Evolutionary conservation across 2,888 invertebrate genomes (phyloP).

Genomic region (Caenorhabditis sp.): DNA sequence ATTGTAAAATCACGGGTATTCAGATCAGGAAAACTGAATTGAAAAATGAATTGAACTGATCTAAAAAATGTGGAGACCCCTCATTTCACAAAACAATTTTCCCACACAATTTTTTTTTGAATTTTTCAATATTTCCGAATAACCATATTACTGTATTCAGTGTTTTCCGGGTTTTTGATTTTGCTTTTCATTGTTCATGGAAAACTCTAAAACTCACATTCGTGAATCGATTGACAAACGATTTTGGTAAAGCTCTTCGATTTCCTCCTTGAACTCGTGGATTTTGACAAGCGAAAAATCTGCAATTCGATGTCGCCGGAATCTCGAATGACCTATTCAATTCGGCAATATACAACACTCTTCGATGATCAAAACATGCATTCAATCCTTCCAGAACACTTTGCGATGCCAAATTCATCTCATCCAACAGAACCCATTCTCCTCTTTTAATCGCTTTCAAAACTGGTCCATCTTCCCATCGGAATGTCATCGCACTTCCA

Average conservation of each 20-base stretch:
- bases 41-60: not conserved
- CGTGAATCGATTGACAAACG: constrained; percentile 95
- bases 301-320: constrained; percentile 76
- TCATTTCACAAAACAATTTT: no score
- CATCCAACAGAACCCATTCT: constrained; percentile 95
- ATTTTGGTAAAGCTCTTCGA: constrained; percentile 90
- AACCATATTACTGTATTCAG: not conserved
- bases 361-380: constrained; percentile 96
- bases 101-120: not conserved
- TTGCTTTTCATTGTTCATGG: no score
- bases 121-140: not conserved
- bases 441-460: constrained; percentile 89
- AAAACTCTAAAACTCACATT: constrained; percentile 79
- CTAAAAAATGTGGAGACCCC: not conserved
- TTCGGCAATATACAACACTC: constrained; percentile 94
- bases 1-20: no score
- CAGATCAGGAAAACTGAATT: not conserved
- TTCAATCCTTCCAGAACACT: constrained; percentile 97
- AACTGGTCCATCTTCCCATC: constrained; percentile 95
- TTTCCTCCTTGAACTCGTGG: constrained; percentile 94
- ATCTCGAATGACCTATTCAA: constrained; percentile 77
- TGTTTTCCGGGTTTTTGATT: no score
- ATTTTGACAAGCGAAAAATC: constrained; percentile 96
- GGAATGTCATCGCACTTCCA: constrained; percentile 84
- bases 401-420: constrained; percentile 96